Base-by-base conservation (phyloP, 1,140 invertebrate genomes). In the Stratiolaelaps scimitus region DNA sequence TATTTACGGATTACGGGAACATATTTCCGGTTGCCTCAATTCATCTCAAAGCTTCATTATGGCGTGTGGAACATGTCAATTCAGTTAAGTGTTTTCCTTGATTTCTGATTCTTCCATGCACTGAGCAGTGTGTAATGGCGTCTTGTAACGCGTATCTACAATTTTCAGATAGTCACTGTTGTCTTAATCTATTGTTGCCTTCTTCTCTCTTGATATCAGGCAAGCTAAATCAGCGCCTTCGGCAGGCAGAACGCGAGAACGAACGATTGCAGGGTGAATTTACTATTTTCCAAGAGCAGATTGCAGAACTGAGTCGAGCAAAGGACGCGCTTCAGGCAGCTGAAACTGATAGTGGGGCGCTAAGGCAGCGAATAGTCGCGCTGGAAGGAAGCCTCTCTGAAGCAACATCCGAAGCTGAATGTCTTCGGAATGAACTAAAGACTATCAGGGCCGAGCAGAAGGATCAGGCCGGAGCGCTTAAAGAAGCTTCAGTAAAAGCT, bases 241-340 rank as follows among this genome's bases (percentile, higher is more conserved):
- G 53, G 17, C 53, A 60, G 23, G 53, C 53, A 1, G 53, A 60
- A 34, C 26, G 34, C 15, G 53, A 60, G 34, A 60, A 60, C 53
- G 53, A 60, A 17, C 53, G 53, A 26, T 23, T 60, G 15, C 53
- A 60, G 10, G 26, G 15, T 26, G 53, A 60, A 34, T 60, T 60
- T 34, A 15, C 15, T 2, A 34, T 29, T 26, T 34, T 60, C 23
- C 1, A 60, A 34, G 53, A 26, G 17, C 53, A 60, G 10, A 60
- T 60, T 15, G 20, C 15, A 2, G 53, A 60, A 60, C 26, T 60
- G 53, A 26, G 4, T 20, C 34, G 26, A 10, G 53, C 23, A 17
- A 26, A 34, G 15, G 23, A n/a, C 10, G 53, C 53, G 26, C 34
- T 60, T 6, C 6, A 17, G 23, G 53, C 23, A 17, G 53, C 23